Evolutionary conservation across 1,140 invertebrate species (phyloP).

Genomic region (Caenorhabditis remanei): DNA sequence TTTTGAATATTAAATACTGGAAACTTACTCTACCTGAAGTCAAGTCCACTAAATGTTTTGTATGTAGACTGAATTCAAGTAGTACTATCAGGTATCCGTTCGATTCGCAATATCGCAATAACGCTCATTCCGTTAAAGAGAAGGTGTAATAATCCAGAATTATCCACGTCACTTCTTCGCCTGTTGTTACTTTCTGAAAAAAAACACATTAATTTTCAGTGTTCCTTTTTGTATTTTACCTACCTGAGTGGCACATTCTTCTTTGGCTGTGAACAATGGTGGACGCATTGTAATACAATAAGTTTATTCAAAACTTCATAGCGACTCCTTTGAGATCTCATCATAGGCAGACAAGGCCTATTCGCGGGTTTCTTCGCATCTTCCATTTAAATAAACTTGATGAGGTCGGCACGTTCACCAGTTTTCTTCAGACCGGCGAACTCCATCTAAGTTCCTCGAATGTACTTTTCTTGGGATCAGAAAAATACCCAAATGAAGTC

Average conservation of each 20-base stretch:
- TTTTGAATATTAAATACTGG: not conserved
- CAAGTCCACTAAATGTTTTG: conserved; percentile 58
- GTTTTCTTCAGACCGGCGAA: conserved; percentile 69
- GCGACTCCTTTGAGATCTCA: not conserved
- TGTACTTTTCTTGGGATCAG: conserved; percentile 98
- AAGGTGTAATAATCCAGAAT: too few relatives aligned
- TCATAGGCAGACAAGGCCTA: conserved; percentile 41
- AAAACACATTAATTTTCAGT: too few relatives aligned
- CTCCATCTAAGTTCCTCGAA: conserved; percentile 87
- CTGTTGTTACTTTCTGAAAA: too few relatives aligned
- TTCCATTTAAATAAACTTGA: conserved; percentile 69
- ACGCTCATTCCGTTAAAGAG: too few relatives aligned
- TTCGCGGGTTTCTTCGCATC: conserved; percentile 19
- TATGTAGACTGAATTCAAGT: conserved; percentile 33
- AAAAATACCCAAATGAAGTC: conserved; percentile 92
- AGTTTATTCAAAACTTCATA: conserved; percentile 38
- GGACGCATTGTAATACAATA: too few relatives aligned
- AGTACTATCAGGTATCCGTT: conserved; percentile 42
- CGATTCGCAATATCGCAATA: too few relatives aligned
- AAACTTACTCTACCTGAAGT: conserved; percentile 56
- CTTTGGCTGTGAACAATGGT: too few relatives aligned
- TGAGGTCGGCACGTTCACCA: conserved; percentile 69
- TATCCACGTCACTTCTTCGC: too few relatives aligned
- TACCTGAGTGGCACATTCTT: too few relatives aligned
- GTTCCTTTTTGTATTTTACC: too few relatives aligned